Conservation (phyloP, 2,888 invertebrate species). For the Dasysyrphus tricinctus region DNA sequence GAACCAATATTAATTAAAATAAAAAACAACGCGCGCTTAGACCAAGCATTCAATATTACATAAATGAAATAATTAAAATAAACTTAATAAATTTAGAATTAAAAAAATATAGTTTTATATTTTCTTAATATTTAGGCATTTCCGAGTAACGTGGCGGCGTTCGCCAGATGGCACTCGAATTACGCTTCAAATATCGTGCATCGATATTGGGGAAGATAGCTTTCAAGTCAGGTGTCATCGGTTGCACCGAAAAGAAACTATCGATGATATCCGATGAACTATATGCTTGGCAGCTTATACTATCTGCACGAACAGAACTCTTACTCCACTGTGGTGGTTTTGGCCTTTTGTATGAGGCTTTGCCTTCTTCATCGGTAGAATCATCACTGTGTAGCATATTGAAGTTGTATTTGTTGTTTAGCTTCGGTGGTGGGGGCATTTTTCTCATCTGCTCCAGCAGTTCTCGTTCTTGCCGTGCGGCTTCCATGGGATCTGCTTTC, state of each 20-base stretch:
- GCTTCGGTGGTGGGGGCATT: slow-evolving; percentile 79
- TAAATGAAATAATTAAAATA: slow-evolving; percentile 40
- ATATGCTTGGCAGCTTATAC: slow-evolving; percentile 84
- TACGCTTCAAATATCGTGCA: slow-evolving; percentile 87
- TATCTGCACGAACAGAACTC: slow-evolving; percentile 84
- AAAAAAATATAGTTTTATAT: slow-evolving; percentile 5
- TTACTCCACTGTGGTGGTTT: slow-evolving; percentile 83
- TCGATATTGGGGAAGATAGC: slow-evolving; percentile 89
- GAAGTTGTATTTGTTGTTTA: slow-evolving; percentile 80
- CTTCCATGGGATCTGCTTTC: slow-evolving; percentile 76
- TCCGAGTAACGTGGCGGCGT: slow-evolving; percentile 88
- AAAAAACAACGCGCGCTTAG: slow-evolving; percentile 38
- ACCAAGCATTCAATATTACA: slow-evolving; percentile 47
- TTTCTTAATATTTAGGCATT: slow-evolving; percentile 82
- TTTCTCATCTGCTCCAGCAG: slow-evolving; percentile 79
- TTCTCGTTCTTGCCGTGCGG: slow-evolving; percentile 79
- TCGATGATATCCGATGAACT: slow-evolving; percentile 84
- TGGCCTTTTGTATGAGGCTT: slow-evolving; percentile 79
- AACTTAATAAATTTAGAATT: slow-evolving; percentile 66
- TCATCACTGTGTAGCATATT: slow-evolving; percentile 83
- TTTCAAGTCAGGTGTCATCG: slow-evolving; percentile 87
- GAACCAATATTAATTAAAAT: slow-evolving; percentile 6
- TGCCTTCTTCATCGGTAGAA: slow-evolving; percentile 83
- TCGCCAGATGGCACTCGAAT: slow-evolving; percentile 90
- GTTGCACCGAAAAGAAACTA: slow-evolving; percentile 86